These are phyloP conservation scores for Gambusia holbrooki DNA, from an alignment of 2,113 vertebrate genomes.

Conservation along the genomic window DNA sequence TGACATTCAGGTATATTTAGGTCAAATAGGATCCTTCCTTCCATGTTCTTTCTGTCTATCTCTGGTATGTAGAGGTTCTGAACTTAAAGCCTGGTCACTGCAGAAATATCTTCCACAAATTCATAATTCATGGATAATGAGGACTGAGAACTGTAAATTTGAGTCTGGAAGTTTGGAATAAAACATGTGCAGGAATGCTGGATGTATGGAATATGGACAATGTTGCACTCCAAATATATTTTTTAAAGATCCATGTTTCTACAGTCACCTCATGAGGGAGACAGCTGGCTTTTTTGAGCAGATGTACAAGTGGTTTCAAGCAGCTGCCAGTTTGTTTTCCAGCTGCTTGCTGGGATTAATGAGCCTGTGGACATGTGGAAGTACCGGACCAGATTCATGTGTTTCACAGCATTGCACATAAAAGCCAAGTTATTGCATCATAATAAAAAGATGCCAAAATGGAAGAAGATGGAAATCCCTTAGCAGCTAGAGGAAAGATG, in stretches of 20 bases:
- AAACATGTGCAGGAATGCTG: background rate
- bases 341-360: slow-evolving; percentile 43
- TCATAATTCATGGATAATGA: background rate
- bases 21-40: background rate
- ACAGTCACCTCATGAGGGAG: slow-evolving; percentile 5
- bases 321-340: slow-evolving; percentile 42
- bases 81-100: background rate
- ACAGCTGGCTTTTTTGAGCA: slow-evolving; percentile 12
- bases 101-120: background rate
- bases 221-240: background rate
- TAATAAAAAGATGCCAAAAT: slow-evolving; percentile 18
- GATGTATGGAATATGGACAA: background rate
- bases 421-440: slow-evolving; percentile 68
- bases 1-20: background rate
- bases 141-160: background rate
- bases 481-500: slow-evolving; percentile 41
- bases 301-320: slow-evolving; percentile 28
- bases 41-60: background rate
- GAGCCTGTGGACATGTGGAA: slow-evolving; percentile 21
- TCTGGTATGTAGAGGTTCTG: background rate
- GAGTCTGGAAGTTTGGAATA: background rate
- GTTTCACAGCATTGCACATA: slow-evolving; percentile 62
- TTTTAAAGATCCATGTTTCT: slow-evolving; percentile 7
- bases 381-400: slow-evolving; percentile 39
- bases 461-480: slow-evolving; percentile 36